Evolutionary conservation across 2,113 vertebrate genomes (phyloP).

Genomic region (Fulmarus glacialis): DNA sequence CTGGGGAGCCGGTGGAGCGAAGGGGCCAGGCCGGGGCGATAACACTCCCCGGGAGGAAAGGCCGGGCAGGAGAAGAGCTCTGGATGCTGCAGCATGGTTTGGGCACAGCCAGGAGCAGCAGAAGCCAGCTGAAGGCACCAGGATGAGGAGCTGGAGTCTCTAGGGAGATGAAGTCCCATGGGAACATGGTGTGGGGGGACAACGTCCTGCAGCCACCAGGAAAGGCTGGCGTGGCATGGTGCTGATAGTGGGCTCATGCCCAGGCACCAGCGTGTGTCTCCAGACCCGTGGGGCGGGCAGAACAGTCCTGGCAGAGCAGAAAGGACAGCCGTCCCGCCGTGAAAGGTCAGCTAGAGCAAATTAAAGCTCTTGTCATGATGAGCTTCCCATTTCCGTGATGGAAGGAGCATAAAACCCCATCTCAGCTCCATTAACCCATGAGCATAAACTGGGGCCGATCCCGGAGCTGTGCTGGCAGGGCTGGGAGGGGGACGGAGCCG

Average conservation of each 20-base stretch:
- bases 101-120: not conserved
- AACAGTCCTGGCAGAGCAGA: not conserved
- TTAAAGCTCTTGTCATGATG: not conserved
- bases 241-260: rapidly evolving
- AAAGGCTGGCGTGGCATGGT: not conserved
- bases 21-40: not conserved
- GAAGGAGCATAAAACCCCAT: not conserved
- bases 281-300: rapidly evolving
- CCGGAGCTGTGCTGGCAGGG: not conserved
- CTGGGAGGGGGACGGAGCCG: not conserved
- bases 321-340: rapidly evolving
- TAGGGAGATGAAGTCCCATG: not conserved
- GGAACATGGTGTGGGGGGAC: not conserved
- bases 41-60: not conserved
- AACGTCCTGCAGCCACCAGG: not conserved
- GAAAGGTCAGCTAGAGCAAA: conserved; percentile 29
- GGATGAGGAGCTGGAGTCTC: not conserved
- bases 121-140: not conserved
- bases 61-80: not conserved
- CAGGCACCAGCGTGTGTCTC: not conserved
- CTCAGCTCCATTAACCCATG: not conserved
- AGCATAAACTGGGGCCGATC: not conserved
- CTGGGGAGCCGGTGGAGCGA: not conserved
- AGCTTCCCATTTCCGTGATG: conserved; percentile 16
- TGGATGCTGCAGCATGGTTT: not conserved